Percentiles rank a stretch among this genome's conserved stretches.
phyloP scores from a whole-genome alignment of 30 jellyfish, hydroid and myxozoan species.

The Aurelia aurita region DNA sequence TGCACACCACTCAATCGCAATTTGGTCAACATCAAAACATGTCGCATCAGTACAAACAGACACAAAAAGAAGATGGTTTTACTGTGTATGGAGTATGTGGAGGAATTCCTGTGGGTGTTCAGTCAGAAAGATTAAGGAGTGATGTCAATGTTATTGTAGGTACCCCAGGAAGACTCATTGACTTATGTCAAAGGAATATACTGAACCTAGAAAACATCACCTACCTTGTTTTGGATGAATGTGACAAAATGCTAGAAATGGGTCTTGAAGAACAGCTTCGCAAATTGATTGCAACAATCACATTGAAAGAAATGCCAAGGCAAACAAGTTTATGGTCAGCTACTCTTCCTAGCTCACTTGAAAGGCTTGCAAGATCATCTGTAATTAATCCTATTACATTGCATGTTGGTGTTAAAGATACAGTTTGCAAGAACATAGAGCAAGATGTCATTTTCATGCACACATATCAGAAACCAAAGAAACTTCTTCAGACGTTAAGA shows the following conservation, averaged over 20 bases:
- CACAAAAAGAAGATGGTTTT: background rate
- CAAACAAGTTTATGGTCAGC: slow-evolving; percentile 97
- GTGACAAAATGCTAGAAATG: slow-evolving; percentile 95
- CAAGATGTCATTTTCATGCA: slow-evolving; percentile 81
- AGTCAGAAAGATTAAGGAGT: slow-evolving; percentile 36
- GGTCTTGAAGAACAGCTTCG: slow-evolving; percentile 90
- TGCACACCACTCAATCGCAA: background rate
- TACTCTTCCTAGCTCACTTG: slow-evolving; percentile 86
- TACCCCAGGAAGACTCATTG: slow-evolving; percentile 96
- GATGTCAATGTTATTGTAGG: slow-evolving; percentile 72
- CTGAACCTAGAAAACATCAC: slow-evolving; percentile 32
- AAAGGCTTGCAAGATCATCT: slow-evolving; percentile 92
- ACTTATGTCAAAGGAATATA: slow-evolving; percentile 55
- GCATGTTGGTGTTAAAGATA: slow-evolving; percentile 77
- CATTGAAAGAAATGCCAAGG: slow-evolving; percentile 41
- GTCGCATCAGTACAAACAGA: background rate
- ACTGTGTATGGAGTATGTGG: slow-evolving; percentile 78
- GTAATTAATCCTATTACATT: slow-evolving; percentile 78
- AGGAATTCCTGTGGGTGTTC: slow-evolving; percentile 72
- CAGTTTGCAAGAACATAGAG: slow-evolving; percentile 64
- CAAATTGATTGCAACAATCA: slow-evolving; percentile 60
- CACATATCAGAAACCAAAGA: slow-evolving; percentile 74
- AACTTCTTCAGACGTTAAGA: slow-evolving; percentile 74
- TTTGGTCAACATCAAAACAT: no score
- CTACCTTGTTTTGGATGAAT: slow-evolving; percentile 91